Conservation (phyloP, 1,140 invertebrate species). For the Trialeurodes vaporariorum region DNA sequence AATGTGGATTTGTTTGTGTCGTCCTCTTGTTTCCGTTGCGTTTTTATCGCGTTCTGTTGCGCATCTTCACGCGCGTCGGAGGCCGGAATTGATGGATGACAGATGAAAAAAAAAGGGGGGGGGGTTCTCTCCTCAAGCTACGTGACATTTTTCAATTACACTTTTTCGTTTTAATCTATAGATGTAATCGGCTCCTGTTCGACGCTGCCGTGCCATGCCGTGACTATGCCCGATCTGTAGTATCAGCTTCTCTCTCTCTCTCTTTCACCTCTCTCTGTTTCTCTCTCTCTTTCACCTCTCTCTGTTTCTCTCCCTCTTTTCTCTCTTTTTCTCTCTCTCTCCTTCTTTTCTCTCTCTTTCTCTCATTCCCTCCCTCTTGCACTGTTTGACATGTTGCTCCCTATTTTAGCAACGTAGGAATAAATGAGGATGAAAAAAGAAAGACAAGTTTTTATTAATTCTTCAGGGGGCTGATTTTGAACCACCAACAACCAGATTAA, state of each 20-base stretch:
- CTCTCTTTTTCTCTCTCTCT: background rate
- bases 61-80: background rate
- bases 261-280: conserved; percentile 8
- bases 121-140: background rate
- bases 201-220: background rate
- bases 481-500: no score
- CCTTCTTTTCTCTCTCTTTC: background rate
- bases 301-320: background rate
- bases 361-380: background rate
- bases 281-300: conserved; percentile 2
- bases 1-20: no score
- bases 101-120: no score
- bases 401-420: no score
- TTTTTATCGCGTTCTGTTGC: conserved; percentile 8
- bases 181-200: background rate
- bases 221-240: background rate
- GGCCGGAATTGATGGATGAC: background rate
- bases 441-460: no score
- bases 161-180: background rate
- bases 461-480: no score
- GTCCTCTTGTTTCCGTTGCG: background rate
- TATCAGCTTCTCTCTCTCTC: background rate
- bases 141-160: background rate
- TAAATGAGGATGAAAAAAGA: no score
- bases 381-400: conserved; percentile 9